phyloP scores from a whole-genome alignment of 2,888 invertebrate genomes.

The Phalera bucephala region DNA sequence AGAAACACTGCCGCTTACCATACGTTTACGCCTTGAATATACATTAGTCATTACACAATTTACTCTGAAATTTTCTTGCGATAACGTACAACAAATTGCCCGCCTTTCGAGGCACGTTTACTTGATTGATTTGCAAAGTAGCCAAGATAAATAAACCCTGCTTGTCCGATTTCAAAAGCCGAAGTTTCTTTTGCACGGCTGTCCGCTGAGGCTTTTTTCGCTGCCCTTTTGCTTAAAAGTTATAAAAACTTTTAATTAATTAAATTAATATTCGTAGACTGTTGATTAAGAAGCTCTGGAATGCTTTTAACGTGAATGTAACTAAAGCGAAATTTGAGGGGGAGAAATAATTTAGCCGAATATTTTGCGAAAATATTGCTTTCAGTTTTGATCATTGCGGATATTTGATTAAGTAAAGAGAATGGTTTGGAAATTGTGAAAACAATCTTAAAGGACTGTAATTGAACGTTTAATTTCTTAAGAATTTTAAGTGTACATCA shows the following conservation, averaged over 20 bases:
- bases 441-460: too few species aligned
- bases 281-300: slow-evolving; percentile 66
- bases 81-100: slow-evolving; percentile 30
- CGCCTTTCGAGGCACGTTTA: slow-evolving; percentile 12
- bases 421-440: slow-evolving; percentile 49
- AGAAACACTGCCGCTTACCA: slow-evolving; percentile 18
- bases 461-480: too few species aligned
- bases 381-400: slow-evolving; percentile 52
- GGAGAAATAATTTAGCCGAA: slow-evolving; percentile 59
- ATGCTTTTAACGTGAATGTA: too few species aligned
- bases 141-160: too few species aligned
- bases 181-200: slow-evolving; percentile 43
- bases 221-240: slow-evolving; percentile 64
- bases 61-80: slow-evolving; percentile 38
- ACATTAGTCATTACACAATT: too few species aligned
- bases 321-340: slow-evolving; percentile 45
- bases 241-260: too few species aligned
- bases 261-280: slow-evolving; percentile 77
- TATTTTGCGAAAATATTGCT: slow-evolving; percentile 59
- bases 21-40: slow-evolving; percentile 9
- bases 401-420: too few species aligned
- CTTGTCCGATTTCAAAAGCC: slow-evolving; percentile 44
- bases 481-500: slow-evolving; percentile 41
- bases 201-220: slow-evolving; percentile 45
- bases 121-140: too few species aligned